Conservation (phyloP, 2,113 vertebrate species). For the Cisticola juncidis region DNA sequence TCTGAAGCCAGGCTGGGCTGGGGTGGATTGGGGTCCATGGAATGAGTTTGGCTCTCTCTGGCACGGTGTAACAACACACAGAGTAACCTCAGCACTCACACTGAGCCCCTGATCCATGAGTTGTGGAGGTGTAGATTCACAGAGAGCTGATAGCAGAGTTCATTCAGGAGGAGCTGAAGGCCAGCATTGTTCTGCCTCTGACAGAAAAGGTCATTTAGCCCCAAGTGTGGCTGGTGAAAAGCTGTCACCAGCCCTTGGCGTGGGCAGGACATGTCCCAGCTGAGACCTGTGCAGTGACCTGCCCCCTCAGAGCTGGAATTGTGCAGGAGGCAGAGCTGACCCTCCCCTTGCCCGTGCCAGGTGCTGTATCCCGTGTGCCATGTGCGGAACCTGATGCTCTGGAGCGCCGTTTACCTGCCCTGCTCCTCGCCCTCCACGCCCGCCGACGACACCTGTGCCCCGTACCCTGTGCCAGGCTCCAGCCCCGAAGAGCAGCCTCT, state of each 20-base stretch:
- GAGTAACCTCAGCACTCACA: neutral
- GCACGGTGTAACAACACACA: neutral
- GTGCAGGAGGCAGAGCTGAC: neutral
- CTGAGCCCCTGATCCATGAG: neutral
- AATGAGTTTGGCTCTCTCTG: neutral
- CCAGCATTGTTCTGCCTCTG: neutral
- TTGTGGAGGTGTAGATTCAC: neutral
- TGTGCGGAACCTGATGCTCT: conserved; percentile 94
- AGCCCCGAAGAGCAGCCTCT: conserved; percentile 88
- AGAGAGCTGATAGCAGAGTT: neutral
- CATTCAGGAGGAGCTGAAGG: conserved; percentile 1
- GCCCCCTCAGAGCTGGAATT: neutral
- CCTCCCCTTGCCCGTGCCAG: conserved; percentile 56
- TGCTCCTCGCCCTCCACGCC: conserved; percentile 93
- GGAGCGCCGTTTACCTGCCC: conserved; percentile 95
- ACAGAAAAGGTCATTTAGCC: neutral
- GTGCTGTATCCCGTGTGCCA: conserved; percentile 97
- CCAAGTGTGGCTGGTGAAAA: neutral
- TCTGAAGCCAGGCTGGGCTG: neutral
- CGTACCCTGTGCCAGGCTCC: conserved; percentile 86
- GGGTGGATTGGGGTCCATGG: neutral
- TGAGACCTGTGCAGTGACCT: neutral
- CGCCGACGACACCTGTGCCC: conserved; percentile 89
- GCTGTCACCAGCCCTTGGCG: neutral
- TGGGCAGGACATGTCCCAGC: neutral